Evolutionary conservation across 92 coral and sea anemone species (phyloP), one percentile per base, ranked within the genome.

Genomic region (Zoanthus sansibaricus): DNA sequence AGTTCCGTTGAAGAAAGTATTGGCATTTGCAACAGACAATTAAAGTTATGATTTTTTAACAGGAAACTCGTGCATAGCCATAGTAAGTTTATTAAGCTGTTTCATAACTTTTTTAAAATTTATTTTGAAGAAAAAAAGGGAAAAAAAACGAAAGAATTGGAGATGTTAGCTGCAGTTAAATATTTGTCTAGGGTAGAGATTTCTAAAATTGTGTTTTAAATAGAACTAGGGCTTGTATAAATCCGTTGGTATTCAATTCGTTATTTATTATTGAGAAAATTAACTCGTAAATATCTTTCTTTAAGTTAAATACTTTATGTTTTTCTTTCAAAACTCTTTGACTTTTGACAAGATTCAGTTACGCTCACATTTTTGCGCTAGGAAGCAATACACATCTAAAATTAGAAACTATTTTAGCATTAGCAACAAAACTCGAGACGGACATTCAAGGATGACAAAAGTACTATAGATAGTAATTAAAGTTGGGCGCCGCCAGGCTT

Each of bases 401-500:
- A 14, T 55, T 12, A 51, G 74, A 52, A 76, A 76, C 80, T 49
- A 76, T 76, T 49, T 76, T 14, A 25, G 80, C 44, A 30, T 42
- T 54, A 45, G 82, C 66, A 51, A 32, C 5, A 37, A 32, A 31
- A 30, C 45, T 54, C 6, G 21, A 55, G 68, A 30, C 82, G 6
- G 30, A 76, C 47, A 52, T 76, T 76, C 12, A 12, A 46, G 45
- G 18, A 13, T 76, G 82, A 76, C 82, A 76, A 31, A 45, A 33
- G 5, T 3, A 51, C 15, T 6, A 25, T 25, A 21, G 67, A 17
- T 10, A 55, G 82, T 76, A 76, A 76, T 75, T 76, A 48, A 46
- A 13, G 67, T 20, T 47, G 82, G 82, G 82, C 82, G 82, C 82
- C 82, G 52, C 3, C 1, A 4, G 82, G 14, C 47, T 52, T 76